Conservation (phyloP, 2,113 vertebrate species). For the Anguilla rostrata region DNA sequence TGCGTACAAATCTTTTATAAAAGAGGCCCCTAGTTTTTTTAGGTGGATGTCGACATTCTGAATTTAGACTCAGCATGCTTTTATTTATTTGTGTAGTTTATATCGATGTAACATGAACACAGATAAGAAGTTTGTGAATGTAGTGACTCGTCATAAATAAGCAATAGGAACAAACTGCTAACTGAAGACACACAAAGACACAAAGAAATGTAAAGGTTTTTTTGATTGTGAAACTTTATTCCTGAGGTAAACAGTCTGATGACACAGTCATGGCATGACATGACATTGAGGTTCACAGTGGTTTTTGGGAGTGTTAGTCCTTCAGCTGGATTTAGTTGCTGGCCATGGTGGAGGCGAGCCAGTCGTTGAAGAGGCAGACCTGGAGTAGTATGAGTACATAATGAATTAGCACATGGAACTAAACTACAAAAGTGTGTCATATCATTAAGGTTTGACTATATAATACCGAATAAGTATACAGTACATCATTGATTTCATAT, state of each 20-base stretch:
- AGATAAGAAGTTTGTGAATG: too few relatives aligned
- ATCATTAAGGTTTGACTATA: neutral
- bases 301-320: neutral
- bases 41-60: too few relatives aligned
- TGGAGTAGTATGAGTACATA: neutral
- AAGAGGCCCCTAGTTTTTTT: too few relatives aligned
- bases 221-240: neutral
- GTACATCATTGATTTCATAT: neutral
- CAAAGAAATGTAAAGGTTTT: neutral
- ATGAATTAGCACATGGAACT: neutral
- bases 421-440: neutral
- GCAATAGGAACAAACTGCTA: too few relatives aligned
- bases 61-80: too few relatives aligned
- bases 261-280: neutral
- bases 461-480: neutral
- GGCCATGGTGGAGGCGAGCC: conserved; percentile 65
- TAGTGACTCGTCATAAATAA: too few relatives aligned
- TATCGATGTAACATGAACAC: too few relatives aligned
- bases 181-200: neutral
- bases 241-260: neutral
- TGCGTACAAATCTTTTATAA: too few relatives aligned
- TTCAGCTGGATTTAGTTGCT: conserved; percentile 47
- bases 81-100: too few relatives aligned
- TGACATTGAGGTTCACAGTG: neutral
- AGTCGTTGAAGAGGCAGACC: conserved; percentile 41